Evolutionary conservation across 2,113 vertebrate genomes (phyloP), one percentile per base, ranked within the genome.

Genomic region (Copsychus sechellarum): DNA sequence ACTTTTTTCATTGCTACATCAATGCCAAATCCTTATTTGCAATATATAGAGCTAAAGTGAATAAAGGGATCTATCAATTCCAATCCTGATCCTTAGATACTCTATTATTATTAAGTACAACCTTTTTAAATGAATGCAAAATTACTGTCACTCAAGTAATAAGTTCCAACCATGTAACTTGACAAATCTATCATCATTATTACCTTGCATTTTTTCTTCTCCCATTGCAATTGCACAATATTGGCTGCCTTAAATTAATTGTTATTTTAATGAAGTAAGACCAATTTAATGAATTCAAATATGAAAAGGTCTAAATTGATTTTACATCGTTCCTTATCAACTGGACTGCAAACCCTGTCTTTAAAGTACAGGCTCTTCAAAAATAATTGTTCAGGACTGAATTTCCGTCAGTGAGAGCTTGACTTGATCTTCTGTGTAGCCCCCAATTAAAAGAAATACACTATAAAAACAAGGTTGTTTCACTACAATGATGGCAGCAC

Each of bases 211-310:
- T 96, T 96, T 85, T 67, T 22, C 43, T 11, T 58, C 34, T 95
- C 83, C 40, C 77, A 66, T 64, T 86, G 57, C 53, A 92, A 78
- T 90, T 88, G 58, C 40, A 84, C 25, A 86, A 43, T 88, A 88
- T 70, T 93, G 65, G 23, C 90, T 90, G 76, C 60, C 72, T 76
- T 91, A 86, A 90, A 90, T 94, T 97, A 97, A 94, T 93, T 90
- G 48, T 93, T 93, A 83, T 88, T 96, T 96, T 94, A 96, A 96
- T 91, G 76, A 87, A 89, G 43, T 91, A 94, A 82, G 69, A 83
- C 86, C 48, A 85, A 36, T 74, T 82, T 88, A 94, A 94, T 84
- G 69, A 79, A 92, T 78, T 95, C 87, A 87, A 94, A 65, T 81
- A 88, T 50, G 62, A 81, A 93, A 93, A 89, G 66, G 34, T 91